Conservation (phyloP, 2,113 vertebrate species). For the Pluvianellus socialis region DNA sequence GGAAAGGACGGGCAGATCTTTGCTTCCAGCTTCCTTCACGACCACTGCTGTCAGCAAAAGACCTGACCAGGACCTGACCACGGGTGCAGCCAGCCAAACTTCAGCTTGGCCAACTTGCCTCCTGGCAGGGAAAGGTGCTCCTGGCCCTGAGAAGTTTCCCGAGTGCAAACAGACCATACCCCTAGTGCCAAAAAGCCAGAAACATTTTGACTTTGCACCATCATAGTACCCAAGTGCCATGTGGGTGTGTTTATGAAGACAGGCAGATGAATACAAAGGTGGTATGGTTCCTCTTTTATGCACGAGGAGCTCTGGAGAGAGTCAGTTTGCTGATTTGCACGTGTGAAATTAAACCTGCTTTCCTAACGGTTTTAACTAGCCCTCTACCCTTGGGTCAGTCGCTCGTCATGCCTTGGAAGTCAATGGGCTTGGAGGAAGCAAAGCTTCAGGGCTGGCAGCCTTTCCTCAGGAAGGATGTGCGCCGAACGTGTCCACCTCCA, state of each 20-base stretch:
- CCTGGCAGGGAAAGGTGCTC: background rate
- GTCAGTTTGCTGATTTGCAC: background rate
- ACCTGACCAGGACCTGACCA: background rate
- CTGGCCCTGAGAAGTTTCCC: background rate
- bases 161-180: background rate
- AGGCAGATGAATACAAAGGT: background rate
- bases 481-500: background rate
- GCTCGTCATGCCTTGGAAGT: accelerated
- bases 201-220: background rate
- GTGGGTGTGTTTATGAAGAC: background rate
- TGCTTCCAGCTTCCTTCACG: background rate
- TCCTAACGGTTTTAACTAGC: background rate
- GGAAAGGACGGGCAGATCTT: background rate
- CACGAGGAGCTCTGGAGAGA: background rate
- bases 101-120: background rate
- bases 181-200: background rate
- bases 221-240: background rate
- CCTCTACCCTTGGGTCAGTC: background rate
- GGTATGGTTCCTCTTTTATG: background rate
- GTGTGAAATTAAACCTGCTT: background rate
- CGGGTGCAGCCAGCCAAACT: background rate
- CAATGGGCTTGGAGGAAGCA: background rate
- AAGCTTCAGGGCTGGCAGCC: background rate
- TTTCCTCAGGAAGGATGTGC: background rate
- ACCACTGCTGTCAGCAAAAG: background rate